Evolutionary conservation across 1,140 invertebrate species (phyloP), one percentile per base, ranked within the genome.

Genomic region (Ceratina calcarata): DNA sequence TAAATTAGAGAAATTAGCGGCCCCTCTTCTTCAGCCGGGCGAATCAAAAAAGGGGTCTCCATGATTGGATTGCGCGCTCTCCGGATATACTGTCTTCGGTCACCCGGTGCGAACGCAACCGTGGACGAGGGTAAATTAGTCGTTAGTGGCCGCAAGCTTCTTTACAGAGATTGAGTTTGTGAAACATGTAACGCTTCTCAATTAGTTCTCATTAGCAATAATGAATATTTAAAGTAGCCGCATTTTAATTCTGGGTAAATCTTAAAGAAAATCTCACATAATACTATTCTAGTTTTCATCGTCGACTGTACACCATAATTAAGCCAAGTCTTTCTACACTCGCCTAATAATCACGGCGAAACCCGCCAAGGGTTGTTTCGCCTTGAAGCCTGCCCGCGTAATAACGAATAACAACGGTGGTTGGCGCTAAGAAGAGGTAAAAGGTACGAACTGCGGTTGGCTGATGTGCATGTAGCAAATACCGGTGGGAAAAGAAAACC

Each of bases 1-100:
- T 55, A 85, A 86, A 85, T 86, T 86, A 85, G 80, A 86, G 84
- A 85, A 86, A 86, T 86, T 86, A 86, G 76, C 84, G 74, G 64
- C 67, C 84, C 80, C 73, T 80, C 57, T 65, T 75, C 53, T 53
- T 57, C 32, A 24, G 20, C 37, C 22, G 8, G 78, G 49, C 22
- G 27, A 24, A n/a, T 74, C 61, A 62, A 76, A 67, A 4, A 37
- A 16, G 62, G 70, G 51, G 37, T 24, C 61, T 71, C 37, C 37
- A 20, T 70, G 78, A 79, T 79, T 67, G 78, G 78, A 74, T 60
- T n/a, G 62, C 70, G 70, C 16, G 51, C 67, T 6, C 67, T 6
- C 24, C 8, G 3, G 49, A 20, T 20, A 61, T 45, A 72, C 60
- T 45, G 58, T 62, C 57, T 55, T 72, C 60, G 69, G 76, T 57